A percentile compares a stretch with the other conserved stretches of the same genome.
These are phyloP conservation scores for Synanthedon formicaeformis DNA, from an alignment of 2,888 invertebrate species.

Conservation along the genomic window DNA sequence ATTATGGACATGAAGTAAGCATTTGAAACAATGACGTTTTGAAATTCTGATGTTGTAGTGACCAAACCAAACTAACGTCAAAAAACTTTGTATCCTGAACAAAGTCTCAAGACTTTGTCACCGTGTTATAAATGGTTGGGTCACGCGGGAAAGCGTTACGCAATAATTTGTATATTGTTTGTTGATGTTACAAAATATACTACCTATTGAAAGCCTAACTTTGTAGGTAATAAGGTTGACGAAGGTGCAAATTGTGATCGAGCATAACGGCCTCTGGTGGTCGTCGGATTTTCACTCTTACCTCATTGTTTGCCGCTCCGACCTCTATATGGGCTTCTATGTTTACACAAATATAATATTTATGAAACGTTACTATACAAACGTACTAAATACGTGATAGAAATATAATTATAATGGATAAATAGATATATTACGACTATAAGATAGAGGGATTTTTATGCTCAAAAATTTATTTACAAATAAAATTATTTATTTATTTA, in stretches of 20 bases:
- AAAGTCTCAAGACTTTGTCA: too few relatives aligned
- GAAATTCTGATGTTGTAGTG: too few relatives aligned
- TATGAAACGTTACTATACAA: constrained; percentile 3
- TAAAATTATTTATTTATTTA: too few relatives aligned
- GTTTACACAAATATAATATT: constrained; percentile 1
- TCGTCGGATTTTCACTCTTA: constrained; percentile 22
- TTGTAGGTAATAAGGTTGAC: constrained; percentile 1
- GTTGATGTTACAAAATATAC: constrained; percentile 5
- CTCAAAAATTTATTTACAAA: too few relatives aligned
- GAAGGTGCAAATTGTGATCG: constrained; percentile 31
- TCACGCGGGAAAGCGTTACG: constrained; percentile 17
- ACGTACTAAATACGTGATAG: not conserved
- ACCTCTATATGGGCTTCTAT: constrained; percentile 9
- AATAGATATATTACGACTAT: too few relatives aligned
- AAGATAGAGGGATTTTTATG: too few relatives aligned
- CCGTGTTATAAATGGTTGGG: constrained; percentile 4
- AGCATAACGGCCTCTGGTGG: constrained; percentile 10
- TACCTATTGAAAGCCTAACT: constrained; percentile 4
- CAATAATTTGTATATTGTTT: constrained; percentile 16
- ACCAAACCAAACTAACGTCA: too few relatives aligned
- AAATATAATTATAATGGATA: too few relatives aligned
- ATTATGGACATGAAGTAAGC: too few relatives aligned
- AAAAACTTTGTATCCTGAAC: too few relatives aligned
- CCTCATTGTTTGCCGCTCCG: constrained; percentile 22
- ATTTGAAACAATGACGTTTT: too few relatives aligned